These are phyloP conservation scores for Leptopilina boulardi DNA, from an alignment of 1,140 invertebrate genomes.

Conservation along the genomic window DNA sequence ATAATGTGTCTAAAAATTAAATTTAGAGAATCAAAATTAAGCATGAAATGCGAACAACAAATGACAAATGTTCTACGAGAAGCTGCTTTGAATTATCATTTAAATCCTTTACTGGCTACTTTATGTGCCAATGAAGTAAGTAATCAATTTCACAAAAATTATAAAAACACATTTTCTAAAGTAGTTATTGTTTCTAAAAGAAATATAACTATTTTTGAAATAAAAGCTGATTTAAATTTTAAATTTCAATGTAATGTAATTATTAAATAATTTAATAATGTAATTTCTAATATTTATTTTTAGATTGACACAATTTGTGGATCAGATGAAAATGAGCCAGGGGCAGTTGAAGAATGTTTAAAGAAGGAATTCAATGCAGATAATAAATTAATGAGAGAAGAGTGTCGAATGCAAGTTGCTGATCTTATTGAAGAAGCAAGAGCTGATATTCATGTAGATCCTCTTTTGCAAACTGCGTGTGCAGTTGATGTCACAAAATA, in stretches of 20 bases:
- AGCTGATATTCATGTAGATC: constrained; percentile 90
- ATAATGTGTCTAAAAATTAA: constrained; percentile 86
- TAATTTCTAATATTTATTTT: neutral
- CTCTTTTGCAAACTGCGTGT: constrained; percentile 86
- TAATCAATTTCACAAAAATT: constrained; percentile 23
- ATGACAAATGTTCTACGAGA: constrained; percentile 89
- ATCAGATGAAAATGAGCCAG: constrained; percentile 71
- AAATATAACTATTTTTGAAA: too few species aligned
- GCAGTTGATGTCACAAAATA: constrained; percentile 88
- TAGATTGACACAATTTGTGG: constrained; percentile 74
- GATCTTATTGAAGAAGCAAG: constrained; percentile 86
- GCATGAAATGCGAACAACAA: constrained; percentile 87
- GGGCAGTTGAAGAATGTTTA: constrained; percentile 90
- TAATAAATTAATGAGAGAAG: constrained; percentile 82
- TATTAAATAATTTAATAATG: too few species aligned
- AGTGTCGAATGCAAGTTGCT: constrained; percentile 88
- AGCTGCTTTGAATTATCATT: constrained; percentile 89
- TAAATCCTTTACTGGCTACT: constrained; percentile 88
- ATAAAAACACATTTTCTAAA: constrained; percentile 30
- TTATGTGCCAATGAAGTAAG: constrained; percentile 82
- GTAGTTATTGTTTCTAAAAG: too few species aligned
- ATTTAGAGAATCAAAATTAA: constrained; percentile 85
- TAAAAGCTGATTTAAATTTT: too few species aligned
- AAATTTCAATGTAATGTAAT: too few species aligned
- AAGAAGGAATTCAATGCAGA: constrained; percentile 84